Conservation (phyloP, 2,797 vertebrate species). For the Meda fulgida region DNA sequence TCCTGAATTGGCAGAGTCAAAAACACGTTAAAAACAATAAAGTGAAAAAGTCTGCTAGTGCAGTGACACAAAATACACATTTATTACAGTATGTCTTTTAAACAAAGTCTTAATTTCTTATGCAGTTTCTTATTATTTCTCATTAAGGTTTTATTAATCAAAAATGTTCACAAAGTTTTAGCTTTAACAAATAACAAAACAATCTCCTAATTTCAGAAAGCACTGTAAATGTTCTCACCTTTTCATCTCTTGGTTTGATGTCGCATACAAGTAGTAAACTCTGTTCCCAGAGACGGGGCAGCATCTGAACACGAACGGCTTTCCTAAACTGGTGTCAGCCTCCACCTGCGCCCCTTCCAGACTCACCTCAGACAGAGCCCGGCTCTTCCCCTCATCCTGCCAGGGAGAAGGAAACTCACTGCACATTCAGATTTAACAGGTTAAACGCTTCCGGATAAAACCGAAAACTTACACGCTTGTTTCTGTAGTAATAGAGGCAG, state of each 20-base stretch:
- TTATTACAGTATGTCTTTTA: too few species aligned
- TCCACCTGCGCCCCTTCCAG: constrained; percentile 88
- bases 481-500: constrained; percentile 88
- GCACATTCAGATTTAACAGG: background rate
- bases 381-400: constrained; percentile 88
- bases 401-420: constrained; percentile 12
- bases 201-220: background rate
- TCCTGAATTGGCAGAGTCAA: too few species aligned
- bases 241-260: constrained; percentile 93
- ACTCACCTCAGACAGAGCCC: constrained; percentile 80
- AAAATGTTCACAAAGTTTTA: too few species aligned
- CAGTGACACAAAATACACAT: too few species aligned
- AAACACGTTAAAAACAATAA: too few species aligned
- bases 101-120: too few species aligned
- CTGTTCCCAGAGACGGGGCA: constrained; percentile 77
- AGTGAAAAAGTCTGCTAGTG: too few species aligned
- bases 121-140: too few species aligned
- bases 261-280: constrained; percentile 86
- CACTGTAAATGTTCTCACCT: constrained; percentile 61
- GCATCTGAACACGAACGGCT: constrained; percentile 91
- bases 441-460: background rate
- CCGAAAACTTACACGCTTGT: constrained; percentile 83
- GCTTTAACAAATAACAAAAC: too few species aligned
- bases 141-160: too few species aligned
- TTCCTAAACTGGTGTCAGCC: constrained; percentile 83